A percentile compares a stretch with the other conserved stretches of the same genome.
Conservation (phyloP, 1,140 invertebrate genomes). For the Listronotus oregonensis region DNA sequence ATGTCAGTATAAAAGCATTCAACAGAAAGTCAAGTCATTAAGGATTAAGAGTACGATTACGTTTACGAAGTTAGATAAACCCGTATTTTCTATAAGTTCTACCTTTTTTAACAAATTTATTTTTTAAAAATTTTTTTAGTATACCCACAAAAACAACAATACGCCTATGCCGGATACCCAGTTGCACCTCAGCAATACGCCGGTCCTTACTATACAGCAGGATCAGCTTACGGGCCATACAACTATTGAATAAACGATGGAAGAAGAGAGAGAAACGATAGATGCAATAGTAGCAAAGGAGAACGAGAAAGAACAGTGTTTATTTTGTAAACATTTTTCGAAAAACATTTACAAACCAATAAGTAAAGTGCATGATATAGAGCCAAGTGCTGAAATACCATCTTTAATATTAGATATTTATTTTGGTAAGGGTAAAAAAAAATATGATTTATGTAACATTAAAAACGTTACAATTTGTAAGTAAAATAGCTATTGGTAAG, state of each 20-base stretch:
- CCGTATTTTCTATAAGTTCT: too few relatives aligned
- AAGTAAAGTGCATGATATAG: not conserved
- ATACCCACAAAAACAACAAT: constrained; percentile 92
- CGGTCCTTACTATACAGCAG: constrained; percentile 78
- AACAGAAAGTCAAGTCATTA: too few relatives aligned
- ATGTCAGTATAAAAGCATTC: too few relatives aligned
- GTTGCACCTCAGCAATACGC: constrained; percentile 75
- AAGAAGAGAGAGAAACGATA: not conserved
- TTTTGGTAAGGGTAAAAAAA: too few relatives aligned
- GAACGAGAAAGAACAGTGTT: constrained; percentile 8
- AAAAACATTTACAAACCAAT: not conserved
- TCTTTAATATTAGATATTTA: too few relatives aligned
- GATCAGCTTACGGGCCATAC: constrained; percentile 91
- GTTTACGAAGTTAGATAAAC: too few relatives aligned
- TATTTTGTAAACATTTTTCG: constrained; percentile 11
- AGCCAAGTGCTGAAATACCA: too few relatives aligned
- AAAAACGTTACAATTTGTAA: too few relatives aligned
- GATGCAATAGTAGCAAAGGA: not conserved
- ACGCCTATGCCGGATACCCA: constrained; percentile 84
- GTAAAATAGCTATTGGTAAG: too few relatives aligned
- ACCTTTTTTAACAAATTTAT: too few relatives aligned
- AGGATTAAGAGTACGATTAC: too few relatives aligned
- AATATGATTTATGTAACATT: too few relatives aligned
- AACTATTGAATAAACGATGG: constrained; percentile 68
- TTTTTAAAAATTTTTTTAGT: constrained; percentile 70